Percentiles rank a stretch among this genome's conserved stretches.
Evolutionary conservation across 2,113 vertebrate genomes (phyloP).

Genomic region (Melozone crissalis): DNA sequence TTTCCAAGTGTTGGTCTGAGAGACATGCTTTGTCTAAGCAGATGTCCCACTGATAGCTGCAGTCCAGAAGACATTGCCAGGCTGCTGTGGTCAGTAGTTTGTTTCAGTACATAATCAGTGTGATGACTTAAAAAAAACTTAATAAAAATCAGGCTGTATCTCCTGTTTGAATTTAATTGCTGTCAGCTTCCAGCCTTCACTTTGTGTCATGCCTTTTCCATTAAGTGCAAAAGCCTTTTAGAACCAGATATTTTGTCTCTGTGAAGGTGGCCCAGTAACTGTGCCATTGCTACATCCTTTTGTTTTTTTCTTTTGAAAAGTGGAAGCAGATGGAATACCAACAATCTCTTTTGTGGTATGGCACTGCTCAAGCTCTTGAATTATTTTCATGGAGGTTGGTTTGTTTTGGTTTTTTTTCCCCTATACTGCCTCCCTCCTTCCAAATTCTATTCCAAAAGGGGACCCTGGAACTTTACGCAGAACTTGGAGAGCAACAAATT

Average conservation of each 20-base stretch:
- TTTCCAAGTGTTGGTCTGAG: neutral
- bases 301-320: neutral
- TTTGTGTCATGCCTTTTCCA: neutral
- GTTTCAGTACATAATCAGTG: neutral
- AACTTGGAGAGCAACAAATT: neutral
- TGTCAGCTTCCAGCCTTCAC: neutral
- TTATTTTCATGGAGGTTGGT: neutral
- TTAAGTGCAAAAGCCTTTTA: neutral
- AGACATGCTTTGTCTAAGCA: neutral
- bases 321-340: neutral
- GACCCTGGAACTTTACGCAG: rapidly evolving
- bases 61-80: neutral
- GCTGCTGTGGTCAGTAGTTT: neutral
- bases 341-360: neutral
- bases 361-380: neutral
- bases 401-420: neutral
- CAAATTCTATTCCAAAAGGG: neutral
- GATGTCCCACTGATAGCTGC: neutral
- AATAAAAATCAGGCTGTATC: neutral
- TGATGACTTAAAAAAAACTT: neutral
- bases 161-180: neutral
- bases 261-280: neutral
- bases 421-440: neutral
- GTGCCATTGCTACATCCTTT: neutral
- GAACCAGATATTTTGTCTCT: neutral